These are phyloP conservation scores for Otolemur garnettii DNA, from an alignment of 2,113 vertebrate genomes.

Conservation along the genomic window DNA sequence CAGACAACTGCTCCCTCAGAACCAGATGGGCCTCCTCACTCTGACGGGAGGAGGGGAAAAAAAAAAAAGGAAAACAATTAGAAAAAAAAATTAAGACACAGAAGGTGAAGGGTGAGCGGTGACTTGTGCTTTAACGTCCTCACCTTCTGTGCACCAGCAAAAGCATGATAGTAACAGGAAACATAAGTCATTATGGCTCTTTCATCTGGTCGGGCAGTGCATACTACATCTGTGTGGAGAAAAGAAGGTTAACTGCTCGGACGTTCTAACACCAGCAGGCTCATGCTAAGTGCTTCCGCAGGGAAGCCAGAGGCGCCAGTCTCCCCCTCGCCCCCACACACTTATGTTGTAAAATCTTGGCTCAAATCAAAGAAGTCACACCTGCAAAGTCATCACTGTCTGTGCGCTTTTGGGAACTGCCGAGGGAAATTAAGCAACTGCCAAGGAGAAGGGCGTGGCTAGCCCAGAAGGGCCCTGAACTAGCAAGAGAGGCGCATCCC, in stretches of 20 bases:
- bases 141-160: constrained; percentile 88
- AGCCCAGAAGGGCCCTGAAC: neutral
- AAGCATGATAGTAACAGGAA: constrained; percentile 87
- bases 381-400: neutral
- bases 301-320: neutral
- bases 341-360: neutral
- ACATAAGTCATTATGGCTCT: constrained; percentile 87
- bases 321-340: neutral
- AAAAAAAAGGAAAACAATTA: constrained; percentile 56
- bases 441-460: neutral
- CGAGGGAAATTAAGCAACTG: neutral
- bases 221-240: constrained; percentile 86
- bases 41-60: neutral
- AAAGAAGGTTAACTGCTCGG: constrained; percentile 80
- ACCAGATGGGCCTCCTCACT: constrained; percentile 65
- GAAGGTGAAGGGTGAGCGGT: constrained; percentile 83
- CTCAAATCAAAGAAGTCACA: neutral
- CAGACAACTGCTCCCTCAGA: constrained; percentile 50
- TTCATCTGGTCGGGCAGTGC: constrained; percentile 86
- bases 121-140: constrained; percentile 79
- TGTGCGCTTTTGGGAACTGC: neutral
- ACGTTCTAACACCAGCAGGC: constrained; percentile 42
- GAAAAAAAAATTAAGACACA: constrained; percentile 74
- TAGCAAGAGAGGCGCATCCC: neutral
- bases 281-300: constrained; percentile 20